A percentile compares a stretch with the other conserved stretches of the same genome.
phyloP scores from a whole-genome alignment of 2,113 vertebrate genomes.

The Xenopus laevis region DNA sequence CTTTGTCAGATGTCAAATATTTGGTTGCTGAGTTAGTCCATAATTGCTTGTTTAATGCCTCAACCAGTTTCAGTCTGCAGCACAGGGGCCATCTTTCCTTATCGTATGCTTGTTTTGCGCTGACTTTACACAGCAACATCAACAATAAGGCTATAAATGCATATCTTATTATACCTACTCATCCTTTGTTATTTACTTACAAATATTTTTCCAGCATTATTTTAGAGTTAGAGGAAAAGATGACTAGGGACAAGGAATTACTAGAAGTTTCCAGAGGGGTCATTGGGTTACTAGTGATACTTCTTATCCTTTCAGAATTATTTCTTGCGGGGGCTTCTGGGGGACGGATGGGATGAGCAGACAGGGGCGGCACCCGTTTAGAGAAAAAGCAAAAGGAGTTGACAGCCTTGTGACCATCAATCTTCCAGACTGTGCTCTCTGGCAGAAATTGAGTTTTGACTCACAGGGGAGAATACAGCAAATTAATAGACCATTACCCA shows the following conservation, averaged over 20 bases:
- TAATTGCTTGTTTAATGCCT: too few relatives aligned
- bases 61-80: too few relatives aligned
- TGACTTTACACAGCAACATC: too few relatives aligned
- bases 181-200: too few relatives aligned
- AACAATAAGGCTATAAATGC: too few relatives aligned
- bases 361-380: neutral
- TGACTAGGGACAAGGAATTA: neutral
- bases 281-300: conserved; percentile 19
- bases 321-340: neutral
- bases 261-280: neutral
- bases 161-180: too few relatives aligned
- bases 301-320: neutral
- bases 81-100: too few relatives aligned
- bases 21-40: too few relatives aligned
- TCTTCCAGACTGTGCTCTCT: conserved; percentile 76
- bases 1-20: too few relatives aligned
- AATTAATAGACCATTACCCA: conserved; percentile 99
- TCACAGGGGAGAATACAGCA: conserved; percentile 90
- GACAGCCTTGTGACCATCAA: conserved; percentile 95
- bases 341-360: neutral
- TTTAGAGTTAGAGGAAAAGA: neutral
- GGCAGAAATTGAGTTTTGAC: conserved; percentile 90
- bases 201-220: neutral
- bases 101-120: too few relatives aligned
- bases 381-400: conserved; percentile 55